phyloP scores from a whole-genome alignment of 1,140 invertebrate genomes.

The Drosophila fuyamai region DNA sequence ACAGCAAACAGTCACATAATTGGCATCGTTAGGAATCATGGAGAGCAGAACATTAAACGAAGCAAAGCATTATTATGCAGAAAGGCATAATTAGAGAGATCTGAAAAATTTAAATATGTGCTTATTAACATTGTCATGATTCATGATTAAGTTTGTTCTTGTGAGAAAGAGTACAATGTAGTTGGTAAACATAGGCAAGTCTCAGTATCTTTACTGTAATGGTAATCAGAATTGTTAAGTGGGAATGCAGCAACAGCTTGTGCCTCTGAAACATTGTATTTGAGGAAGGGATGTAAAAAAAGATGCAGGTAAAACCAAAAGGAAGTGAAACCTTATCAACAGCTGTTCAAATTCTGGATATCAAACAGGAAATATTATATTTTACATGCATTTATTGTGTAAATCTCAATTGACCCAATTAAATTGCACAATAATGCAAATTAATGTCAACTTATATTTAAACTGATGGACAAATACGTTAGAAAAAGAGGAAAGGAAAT shows the following conservation, averaged over 20 bases:
- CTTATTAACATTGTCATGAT: background rate
- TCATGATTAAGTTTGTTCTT: background rate
- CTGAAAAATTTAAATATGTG: background rate
- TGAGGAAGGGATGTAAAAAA: background rate
- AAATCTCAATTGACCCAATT: background rate
- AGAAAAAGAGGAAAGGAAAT: too few relatives aligned
- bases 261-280: background rate
- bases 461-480: too few relatives aligned
- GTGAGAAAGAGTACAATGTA: background rate
- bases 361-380: background rate
- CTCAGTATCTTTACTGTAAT: background rate
- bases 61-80: background rate
- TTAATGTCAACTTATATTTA: background rate
- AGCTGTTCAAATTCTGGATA: background rate
- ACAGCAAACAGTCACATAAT: constrained; percentile 14
- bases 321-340: background rate
- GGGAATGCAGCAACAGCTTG: constrained; percentile 1
- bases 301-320: background rate
- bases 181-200: background rate
- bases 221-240: background rate
- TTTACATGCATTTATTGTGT: background rate
- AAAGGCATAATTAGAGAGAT: background rate
- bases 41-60: background rate
- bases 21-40: constrained; percentile 7
- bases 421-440: constrained; percentile 15